Evolutionary conservation across 2,888 invertebrate genomes (phyloP).

Genomic region (Hypomecis atomaria): DNA sequence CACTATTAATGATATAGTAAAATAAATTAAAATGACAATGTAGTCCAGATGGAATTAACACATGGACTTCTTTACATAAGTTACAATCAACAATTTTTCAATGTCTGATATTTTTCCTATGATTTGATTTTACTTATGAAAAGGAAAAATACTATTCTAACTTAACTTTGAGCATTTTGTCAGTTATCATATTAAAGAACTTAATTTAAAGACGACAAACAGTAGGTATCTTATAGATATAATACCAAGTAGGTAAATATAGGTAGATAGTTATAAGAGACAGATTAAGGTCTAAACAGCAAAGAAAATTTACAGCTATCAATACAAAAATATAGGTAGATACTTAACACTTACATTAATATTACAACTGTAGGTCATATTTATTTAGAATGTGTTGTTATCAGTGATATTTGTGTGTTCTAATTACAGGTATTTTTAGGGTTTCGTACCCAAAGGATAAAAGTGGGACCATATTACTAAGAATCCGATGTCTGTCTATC

Average conservation of each 20-base stretch:
- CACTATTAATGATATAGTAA: no score
- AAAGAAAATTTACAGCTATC: constrained; percentile 34
- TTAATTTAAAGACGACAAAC: constrained; percentile 46
- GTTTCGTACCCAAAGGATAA: no score
- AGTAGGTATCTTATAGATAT: constrained; percentile 46
- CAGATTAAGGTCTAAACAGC: constrained; percentile 51
- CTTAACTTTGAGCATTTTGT: constrained; percentile 41
- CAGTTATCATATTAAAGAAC: constrained; percentile 41
- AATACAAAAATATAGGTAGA: constrained; percentile 42
- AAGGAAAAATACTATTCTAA: not conserved
- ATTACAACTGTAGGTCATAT: not conserved
- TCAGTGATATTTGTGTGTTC: not conserved
- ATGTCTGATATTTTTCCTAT: no score
- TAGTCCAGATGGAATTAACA: no score
- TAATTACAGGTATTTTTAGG: no score
- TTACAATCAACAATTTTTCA: no score
- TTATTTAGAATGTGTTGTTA: constrained; percentile 6
- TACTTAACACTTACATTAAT: constrained; percentile 22
- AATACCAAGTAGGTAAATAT: constrained; percentile 45
- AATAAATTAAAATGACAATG: no score
- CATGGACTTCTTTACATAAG: no score
- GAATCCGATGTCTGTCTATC: no score
- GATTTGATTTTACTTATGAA: not conserved
- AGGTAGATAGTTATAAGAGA: constrained; percentile 44
- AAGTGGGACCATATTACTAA: no score